Percentiles rank a stretch among this genome's conserved stretches.
phyloP scores from a whole-genome alignment of 2,888 invertebrate genomes.

The Macrosoma leucophasiata region DNA sequence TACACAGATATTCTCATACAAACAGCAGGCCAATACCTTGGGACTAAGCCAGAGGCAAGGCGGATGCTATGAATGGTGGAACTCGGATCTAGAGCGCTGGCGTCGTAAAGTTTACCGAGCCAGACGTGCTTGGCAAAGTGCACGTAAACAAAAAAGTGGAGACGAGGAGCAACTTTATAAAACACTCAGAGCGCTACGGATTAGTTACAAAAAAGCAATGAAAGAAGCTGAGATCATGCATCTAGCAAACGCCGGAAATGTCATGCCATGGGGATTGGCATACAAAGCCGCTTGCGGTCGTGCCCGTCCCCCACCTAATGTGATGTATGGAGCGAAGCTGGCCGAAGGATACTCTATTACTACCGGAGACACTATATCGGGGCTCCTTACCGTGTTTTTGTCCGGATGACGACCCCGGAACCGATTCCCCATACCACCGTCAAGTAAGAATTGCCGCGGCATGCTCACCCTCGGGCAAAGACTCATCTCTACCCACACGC shows the following conservation, averaged over 20 bases:
- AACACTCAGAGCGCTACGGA: neutral
- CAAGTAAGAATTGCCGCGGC: constrained; percentile 22
- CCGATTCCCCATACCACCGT: constrained; percentile 25
- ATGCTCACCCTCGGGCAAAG: constrained; percentile 19
- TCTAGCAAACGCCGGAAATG: constrained; percentile 17
- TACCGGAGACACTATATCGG: constrained; percentile 18
- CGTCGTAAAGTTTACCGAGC: neutral
- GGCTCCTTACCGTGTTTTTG: constrained; percentile 25
- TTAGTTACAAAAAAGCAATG: constrained; percentile 12
- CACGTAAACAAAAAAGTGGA: constrained; percentile 3
- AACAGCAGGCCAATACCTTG: constrained; percentile 11
- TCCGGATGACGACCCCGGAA: constrained; percentile 27
- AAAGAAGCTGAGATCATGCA: constrained; percentile 7
- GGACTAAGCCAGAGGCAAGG: neutral
- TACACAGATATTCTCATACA: constrained; percentile 2
- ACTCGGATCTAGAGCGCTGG: constrained; percentile 5
- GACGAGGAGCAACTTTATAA: neutral
- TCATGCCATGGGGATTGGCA: constrained; percentile 21
- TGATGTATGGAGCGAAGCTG: constrained; percentile 15
- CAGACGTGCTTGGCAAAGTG: constrained; percentile 16
- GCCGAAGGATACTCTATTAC: constrained; percentile 6
- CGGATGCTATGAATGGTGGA: constrained; percentile 22
- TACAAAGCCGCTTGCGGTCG: constrained; percentile 14
- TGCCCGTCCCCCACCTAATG: constrained; percentile 14
- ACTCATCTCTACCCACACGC: constrained; percentile 11